Evolutionary conservation across 2,113 vertebrate species (phyloP).

Genomic region (Propithecus coquereli): DNA sequence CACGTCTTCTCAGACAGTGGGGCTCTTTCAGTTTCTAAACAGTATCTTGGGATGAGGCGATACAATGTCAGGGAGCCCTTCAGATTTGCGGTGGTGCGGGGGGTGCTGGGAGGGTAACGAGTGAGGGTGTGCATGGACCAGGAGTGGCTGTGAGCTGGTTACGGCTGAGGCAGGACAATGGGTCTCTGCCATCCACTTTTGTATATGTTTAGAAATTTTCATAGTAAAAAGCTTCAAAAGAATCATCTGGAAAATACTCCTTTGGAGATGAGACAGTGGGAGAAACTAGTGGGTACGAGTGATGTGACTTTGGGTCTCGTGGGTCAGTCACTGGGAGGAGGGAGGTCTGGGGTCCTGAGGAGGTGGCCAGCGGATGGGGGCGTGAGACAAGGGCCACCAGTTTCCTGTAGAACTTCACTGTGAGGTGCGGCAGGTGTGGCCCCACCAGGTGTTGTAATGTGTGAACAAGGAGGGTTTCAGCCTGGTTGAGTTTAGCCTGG

Average conservation of each 20-base stretch:
- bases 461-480: not conserved
- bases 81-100: too few species aligned
- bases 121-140: not conserved
- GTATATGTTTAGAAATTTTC: not conserved
- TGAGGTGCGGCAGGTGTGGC: not conserved
- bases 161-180: too few species aligned
- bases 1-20: not conserved
- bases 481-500: not conserved
- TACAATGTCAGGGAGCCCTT: not conserved
- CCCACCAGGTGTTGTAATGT: too few species aligned
- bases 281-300: not conserved
- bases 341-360: not conserved
- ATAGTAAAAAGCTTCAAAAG: not conserved
- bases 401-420: not conserved
- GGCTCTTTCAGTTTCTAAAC: not conserved
- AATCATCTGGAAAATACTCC: not conserved
- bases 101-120: too few species aligned
- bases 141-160: not conserved
- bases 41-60: not conserved
- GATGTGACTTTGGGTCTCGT: not conserved
- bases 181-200: not conserved
- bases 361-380: not conserved
- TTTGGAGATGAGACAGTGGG: not conserved
- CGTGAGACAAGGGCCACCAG: not conserved
- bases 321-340: not conserved